A percentile compares a stretch with the other conserved stretches of the same genome.
phyloP scores from a whole-genome alignment of 2,797 vertebrate genomes.

The Schizothorax lantsangensis region DNA sequence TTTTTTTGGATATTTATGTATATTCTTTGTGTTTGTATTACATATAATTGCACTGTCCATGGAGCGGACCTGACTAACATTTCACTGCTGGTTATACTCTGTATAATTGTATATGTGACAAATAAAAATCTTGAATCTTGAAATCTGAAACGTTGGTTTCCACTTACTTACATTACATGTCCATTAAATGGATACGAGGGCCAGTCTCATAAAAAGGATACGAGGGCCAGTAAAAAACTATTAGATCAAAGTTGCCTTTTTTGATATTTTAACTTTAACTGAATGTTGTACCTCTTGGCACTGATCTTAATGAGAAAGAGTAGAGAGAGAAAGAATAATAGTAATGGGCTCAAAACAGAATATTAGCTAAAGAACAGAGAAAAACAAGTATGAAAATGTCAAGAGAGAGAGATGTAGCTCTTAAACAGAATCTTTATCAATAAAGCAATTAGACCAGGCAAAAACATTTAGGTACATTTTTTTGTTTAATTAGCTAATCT shows the following conservation, averaged over 20 bases:
- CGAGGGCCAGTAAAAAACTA: background rate
- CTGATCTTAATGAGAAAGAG: background rate
- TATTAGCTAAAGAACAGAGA: conserved; percentile 30
- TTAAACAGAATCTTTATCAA: background rate
- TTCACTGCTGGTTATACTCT: too few relatives aligned
- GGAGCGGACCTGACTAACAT: too few relatives aligned
- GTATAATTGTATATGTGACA: too few relatives aligned
- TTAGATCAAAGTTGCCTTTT: background rate
- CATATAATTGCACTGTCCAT: too few relatives aligned
- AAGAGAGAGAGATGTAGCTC: conserved; percentile 48
- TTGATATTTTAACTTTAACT: background rate
- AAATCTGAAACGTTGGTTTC: background rate
- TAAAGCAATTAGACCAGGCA: background rate
- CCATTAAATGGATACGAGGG: background rate
- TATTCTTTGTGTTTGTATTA: too few relatives aligned
- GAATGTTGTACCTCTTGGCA: background rate
- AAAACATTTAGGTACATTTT: background rate
- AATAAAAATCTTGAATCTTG: too few relatives aligned
- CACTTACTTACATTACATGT: background rate
- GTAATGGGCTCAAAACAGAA: background rate
- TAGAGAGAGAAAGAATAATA: background rate
- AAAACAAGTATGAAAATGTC: conserved; percentile 55
- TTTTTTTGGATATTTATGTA: too few relatives aligned
- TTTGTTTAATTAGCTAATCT: background rate
- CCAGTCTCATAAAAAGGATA: background rate